These are phyloP conservation scores for Pseudomyrmex sp. DNA, from an alignment of 1,140 invertebrate genomes.

Conservation along the genomic window DNA sequence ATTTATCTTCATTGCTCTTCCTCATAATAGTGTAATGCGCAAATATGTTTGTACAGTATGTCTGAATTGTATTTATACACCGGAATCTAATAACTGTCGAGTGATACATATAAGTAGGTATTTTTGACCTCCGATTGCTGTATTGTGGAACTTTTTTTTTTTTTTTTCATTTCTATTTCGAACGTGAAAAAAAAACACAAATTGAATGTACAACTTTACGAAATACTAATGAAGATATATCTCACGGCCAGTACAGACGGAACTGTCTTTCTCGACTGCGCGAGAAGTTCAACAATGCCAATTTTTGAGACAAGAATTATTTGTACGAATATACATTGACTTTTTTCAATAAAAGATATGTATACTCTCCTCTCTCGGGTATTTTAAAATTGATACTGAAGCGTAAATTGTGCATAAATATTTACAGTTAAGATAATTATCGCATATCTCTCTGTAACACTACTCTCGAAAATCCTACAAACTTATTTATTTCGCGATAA, in stretches of 20 bases:
- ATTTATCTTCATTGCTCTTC: constrained; percentile 71
- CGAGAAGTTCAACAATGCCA: constrained; percentile 45
- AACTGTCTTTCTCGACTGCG: constrained; percentile 5
- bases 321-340: constrained; percentile 49
- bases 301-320: constrained; percentile 56
- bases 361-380: constrained; percentile 19
- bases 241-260: constrained; percentile 30
- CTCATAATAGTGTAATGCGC: constrained; percentile 60
- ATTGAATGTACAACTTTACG: constrained; percentile 18
- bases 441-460: constrained; percentile 34
- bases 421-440: constrained; percentile 46
- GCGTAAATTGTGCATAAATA: constrained; percentile 30
- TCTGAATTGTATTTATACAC: constrained; percentile 68
- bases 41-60: constrained; percentile 59
- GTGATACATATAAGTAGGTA: constrained; percentile 59
- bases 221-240: constrained; percentile 14
- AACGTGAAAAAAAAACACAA: constrained; percentile 5
- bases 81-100: constrained; percentile 49
- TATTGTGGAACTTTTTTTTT: constrained; percentile 26
- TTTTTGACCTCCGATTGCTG: constrained; percentile 45
- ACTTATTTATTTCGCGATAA: constrained; percentile 59
- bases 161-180: background rate
- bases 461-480: constrained; percentile 22
- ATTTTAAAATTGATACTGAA: constrained; percentile 43
- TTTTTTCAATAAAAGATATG: constrained; percentile 37